Conservation (phyloP, 2,113 vertebrate species). For the Apodemus sylvaticus region DNA sequence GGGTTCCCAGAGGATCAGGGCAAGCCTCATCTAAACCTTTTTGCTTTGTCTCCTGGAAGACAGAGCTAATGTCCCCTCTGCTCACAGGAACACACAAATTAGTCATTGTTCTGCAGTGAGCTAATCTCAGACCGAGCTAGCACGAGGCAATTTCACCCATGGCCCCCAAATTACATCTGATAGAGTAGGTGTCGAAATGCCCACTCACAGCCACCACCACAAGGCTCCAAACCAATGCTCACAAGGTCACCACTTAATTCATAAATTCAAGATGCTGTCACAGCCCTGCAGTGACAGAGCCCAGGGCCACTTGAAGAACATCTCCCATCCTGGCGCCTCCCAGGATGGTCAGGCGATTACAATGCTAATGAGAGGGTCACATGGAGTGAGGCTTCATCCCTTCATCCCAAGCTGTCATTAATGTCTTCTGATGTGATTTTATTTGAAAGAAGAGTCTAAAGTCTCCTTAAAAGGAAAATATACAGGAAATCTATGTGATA, state of each 20-base stretch:
- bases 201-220: constrained; percentile 13
- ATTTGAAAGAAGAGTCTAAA: constrained; percentile 55
- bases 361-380: constrained; percentile 22
- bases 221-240: constrained; percentile 16
- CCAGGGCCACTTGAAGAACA: neutral
- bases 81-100: constrained; percentile 31
- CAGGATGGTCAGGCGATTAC: neutral
- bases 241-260: constrained; percentile 61
- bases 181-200: neutral
- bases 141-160: neutral
- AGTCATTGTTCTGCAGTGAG: constrained; percentile 31
- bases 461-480: neutral
- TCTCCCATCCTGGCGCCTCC: neutral
- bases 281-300: neutral
- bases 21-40: constrained; percentile 18
- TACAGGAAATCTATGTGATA: neutral
- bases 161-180: constrained; percentile 45
- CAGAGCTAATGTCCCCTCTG: constrained; percentile 11
- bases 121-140: neutral
- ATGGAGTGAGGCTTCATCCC: neutral
- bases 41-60: constrained; percentile 57
- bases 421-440: constrained; percentile 68
- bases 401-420: constrained; percentile 48
- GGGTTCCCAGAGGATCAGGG: neutral
- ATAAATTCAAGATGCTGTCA: constrained; percentile 66